A percentile compares a stretch with the other conserved stretches of the same genome.
These are phyloP conservation scores for Macrosteles quadrilineatus DNA, from an alignment of 1,140 invertebrate species.

Conservation along the genomic window DNA sequence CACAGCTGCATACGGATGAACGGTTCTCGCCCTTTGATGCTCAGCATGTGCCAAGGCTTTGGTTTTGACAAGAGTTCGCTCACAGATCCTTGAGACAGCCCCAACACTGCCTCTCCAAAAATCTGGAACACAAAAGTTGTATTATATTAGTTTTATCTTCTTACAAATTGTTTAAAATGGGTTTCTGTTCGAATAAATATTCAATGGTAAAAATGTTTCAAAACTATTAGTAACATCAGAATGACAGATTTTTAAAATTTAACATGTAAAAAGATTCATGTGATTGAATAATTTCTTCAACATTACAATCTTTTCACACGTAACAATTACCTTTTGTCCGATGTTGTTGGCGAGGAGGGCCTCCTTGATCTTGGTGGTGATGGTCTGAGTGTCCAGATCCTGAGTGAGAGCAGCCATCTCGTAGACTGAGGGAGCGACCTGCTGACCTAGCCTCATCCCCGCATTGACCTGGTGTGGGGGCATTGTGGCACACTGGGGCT, in stretches of 20 bases:
- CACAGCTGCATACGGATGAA: slow-evolving; percentile 98
- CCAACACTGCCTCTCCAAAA: slow-evolving; percentile 95
- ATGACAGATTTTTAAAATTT: no score
- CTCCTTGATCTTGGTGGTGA: slow-evolving; percentile 97
- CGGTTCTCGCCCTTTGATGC: slow-evolving; percentile 96
- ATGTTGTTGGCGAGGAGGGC: slow-evolving; percentile 95
- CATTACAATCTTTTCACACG: no score
- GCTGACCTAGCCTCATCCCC: slow-evolving; percentile 72
- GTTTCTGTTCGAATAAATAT: no score
- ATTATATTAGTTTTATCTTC: background rate
- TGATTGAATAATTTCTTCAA: no score
- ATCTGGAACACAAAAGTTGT: slow-evolving; percentile 59
- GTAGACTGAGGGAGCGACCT: slow-evolving; percentile 85
- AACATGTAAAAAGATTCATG: no score
- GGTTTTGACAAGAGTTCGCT: slow-evolving; percentile 97
- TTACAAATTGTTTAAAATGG: background rate
- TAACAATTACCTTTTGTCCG: slow-evolving; percentile 92
- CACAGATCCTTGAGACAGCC: slow-evolving; percentile 95
- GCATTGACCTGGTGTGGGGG: slow-evolving; percentile 62
- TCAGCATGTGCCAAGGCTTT: slow-evolving; percentile 99
- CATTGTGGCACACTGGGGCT: slow-evolving; percentile 50
- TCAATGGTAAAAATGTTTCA: no score
- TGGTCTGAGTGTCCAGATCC: slow-evolving; percentile 93
- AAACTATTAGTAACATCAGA: no score
- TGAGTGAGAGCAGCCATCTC: slow-evolving; percentile 96